Base-by-base conservation (phyloP, 2,888 invertebrate genomes). In the Archaeoteleia sp. region DNA sequence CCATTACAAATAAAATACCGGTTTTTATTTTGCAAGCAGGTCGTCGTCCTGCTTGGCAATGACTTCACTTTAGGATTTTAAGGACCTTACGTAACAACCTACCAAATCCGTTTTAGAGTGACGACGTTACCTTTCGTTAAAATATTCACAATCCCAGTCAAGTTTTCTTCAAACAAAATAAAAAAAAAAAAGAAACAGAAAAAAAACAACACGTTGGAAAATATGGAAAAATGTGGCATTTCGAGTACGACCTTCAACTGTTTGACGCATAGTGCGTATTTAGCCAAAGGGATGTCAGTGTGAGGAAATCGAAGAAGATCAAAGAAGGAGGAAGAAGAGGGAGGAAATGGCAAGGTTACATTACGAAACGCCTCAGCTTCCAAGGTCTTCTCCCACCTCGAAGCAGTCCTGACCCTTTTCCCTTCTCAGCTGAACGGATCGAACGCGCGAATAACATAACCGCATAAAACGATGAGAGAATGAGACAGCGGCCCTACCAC, bases 311-410 rank as follows among this genome's bases (percentile, higher is more conserved):
- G 48, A 55, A 55, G 46, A 30, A 65, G 29, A 27, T 9, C 35
- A 14, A 29, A 29, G 17, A 32, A 35, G 14, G 1, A 14, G 39
- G 42, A 27, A 25, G 10, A 60, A 65, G 71, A 20, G 60, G 69
- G 77, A 75, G 76, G 73, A 76, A 75, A 77, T 69, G 73, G 77
- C 81, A 82, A 80, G 82, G 78, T 80, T 79, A 74, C 71, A 74
- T 82, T 81, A 81, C 78, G 79, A 81, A 81, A 80, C 74, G 73
- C 74, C 70, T 67, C 73, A 61, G 63, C 60, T 58, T 74, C 74
- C 76, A 76, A 76, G 76, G 77, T 77, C 78, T 74, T 49, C 65
- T 57, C 67, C 71, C 68, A 42, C 69, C 55, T 53, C 57, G 40
- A 57, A 45, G 46, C 55, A 55, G 61, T 70, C 58, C 58, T 66